Conservation (phyloP, 2,888 invertebrate genomes). For the Hybos culiciformis region DNA sequence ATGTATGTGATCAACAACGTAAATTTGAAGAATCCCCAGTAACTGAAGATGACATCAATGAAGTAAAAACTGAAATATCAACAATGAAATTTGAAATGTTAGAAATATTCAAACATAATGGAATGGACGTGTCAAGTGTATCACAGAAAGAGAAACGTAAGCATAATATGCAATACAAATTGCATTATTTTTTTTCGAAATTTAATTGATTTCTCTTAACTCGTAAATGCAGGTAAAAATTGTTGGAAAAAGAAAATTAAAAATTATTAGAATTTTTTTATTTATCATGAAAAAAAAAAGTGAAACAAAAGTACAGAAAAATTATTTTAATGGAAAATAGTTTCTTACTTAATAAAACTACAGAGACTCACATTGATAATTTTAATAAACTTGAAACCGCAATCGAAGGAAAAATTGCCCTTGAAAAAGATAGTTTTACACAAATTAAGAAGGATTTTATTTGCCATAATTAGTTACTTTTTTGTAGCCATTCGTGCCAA, state of each 20-base stretch:
- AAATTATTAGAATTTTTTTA: too few relatives aligned
- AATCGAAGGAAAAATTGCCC: too few relatives aligned
- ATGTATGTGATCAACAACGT: constrained; percentile 76
- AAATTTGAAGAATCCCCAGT: constrained; percentile 72
- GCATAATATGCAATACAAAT: constrained; percentile 18
- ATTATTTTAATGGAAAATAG: too few relatives aligned
- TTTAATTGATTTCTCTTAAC: neutral
- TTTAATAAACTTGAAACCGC: neutral
- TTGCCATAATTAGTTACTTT: neutral
- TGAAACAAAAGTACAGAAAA: too few relatives aligned
- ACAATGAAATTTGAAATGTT: constrained; percentile 83
- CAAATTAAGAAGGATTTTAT: neutral
- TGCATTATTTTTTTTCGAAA: neutral
- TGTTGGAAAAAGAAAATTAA: neutral
- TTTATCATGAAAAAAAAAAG: too few relatives aligned
- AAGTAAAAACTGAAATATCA: constrained; percentile 87
- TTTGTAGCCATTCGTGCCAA: constrained; percentile 54
- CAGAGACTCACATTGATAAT: neutral
- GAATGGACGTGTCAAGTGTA: constrained; percentile 66
- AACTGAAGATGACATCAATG: constrained; percentile 88
- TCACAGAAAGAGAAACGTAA: constrained; percentile 61
- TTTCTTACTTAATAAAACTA: too few relatives aligned
- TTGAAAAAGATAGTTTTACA: too few relatives aligned
- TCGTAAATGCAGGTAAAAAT: neutral
- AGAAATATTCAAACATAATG: constrained; percentile 76